Conservation (phyloP, 2,888 invertebrate genomes). For the Latrodectus hesperus region DNA sequence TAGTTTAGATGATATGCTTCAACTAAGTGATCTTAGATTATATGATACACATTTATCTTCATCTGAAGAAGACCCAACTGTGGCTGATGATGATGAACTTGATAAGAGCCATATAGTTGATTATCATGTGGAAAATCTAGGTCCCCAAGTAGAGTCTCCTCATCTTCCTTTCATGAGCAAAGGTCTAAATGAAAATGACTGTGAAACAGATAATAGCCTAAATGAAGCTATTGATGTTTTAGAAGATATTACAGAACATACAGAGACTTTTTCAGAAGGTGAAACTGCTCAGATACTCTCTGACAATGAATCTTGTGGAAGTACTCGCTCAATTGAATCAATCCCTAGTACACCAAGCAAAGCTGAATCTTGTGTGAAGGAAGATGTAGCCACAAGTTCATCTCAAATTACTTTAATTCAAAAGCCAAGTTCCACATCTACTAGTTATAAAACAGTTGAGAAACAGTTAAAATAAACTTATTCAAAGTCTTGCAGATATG, state of each 20-base stretch:
- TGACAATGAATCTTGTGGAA: constrained; percentile 65
- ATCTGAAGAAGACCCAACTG: constrained; percentile 68
- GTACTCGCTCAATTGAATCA: constrained; percentile 66
- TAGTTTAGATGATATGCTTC: constrained; percentile 67
- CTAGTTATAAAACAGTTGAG: constrained; percentile 38
- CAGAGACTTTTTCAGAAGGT: constrained; percentile 67
- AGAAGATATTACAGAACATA: constrained; percentile 68
- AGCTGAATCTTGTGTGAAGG: constrained; percentile 45
- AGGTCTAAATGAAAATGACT: constrained; percentile 35
- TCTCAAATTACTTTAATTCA: constrained; percentile 30
- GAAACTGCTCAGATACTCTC: constrained; percentile 67
- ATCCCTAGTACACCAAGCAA: constrained; percentile 66
- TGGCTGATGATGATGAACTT: constrained; percentile 68
- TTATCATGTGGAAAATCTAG: constrained; percentile 49
- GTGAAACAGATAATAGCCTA: constrained; percentile 59
- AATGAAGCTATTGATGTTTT: constrained; percentile 63
- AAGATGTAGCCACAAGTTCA: constrained; percentile 34
- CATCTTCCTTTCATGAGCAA: constrained; percentile 13
- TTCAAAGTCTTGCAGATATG: constrained; percentile 52
- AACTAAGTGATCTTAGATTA: constrained; percentile 64
- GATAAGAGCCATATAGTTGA: constrained; percentile 63
- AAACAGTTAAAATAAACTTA: constrained; percentile 29
- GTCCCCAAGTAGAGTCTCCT: constrained; percentile 20
- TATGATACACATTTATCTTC: constrained; percentile 68
- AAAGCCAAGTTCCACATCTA: not conserved